Evolutionary conservation across 2,888 invertebrate species (phyloP).

Genomic region (Lypha dubia): DNA sequence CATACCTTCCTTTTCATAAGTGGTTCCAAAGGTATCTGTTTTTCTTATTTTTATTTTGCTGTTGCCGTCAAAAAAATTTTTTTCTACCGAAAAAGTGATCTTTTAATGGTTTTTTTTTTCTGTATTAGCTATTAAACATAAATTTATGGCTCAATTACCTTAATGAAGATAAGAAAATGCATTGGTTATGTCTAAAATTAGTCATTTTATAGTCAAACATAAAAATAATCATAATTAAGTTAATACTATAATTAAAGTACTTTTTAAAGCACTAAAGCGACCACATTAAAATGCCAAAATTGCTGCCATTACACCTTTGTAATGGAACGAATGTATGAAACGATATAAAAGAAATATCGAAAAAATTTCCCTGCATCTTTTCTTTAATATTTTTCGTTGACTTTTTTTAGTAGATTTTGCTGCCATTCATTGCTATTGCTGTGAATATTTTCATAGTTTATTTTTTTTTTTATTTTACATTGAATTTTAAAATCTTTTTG

Average conservation of each 20-base stretch:
- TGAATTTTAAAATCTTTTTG: conserved; percentile 52
- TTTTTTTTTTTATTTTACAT: neutral
- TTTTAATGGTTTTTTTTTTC: neutral
- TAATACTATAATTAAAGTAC: conserved; percentile 16
- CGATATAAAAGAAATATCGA: no score
- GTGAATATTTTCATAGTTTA: neutral
- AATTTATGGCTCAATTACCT: conserved; percentile 30
- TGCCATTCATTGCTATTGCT: neutral
- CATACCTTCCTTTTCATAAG: no score
- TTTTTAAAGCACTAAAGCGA: neutral
- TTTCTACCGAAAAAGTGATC: neutral
- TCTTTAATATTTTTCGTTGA: no score
- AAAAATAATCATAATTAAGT: conserved; percentile 34
- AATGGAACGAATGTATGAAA: neutral
- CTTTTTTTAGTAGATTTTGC: conserved; percentile 1
- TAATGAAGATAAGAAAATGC: conserved; percentile 32
- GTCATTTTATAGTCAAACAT: conserved; percentile 1
- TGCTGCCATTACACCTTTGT: conserved; percentile 2
- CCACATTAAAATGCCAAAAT: neutral
- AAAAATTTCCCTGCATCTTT: no score
- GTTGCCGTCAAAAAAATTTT: neutral
- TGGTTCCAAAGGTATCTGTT: no score
- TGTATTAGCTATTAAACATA: neutral
- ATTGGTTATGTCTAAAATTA: conserved; percentile 1
- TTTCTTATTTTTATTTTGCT: neutral